Conservation (phyloP, 2,113 vertebrate genomes). For the Cranoglanis bouderius region DNA sequence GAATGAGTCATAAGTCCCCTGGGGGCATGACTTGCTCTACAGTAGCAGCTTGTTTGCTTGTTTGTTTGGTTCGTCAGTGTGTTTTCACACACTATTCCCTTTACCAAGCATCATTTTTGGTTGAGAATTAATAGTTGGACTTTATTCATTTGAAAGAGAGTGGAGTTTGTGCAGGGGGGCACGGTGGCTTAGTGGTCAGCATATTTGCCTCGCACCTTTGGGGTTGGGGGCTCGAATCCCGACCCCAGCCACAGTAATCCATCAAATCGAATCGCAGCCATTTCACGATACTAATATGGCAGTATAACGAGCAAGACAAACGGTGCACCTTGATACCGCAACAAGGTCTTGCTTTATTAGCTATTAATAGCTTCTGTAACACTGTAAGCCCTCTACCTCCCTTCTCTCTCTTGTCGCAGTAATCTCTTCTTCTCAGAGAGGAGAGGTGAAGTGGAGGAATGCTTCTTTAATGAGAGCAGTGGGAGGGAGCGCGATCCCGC, state of each 20-base stretch:
- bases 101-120: neutral
- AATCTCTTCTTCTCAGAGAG: neutral
- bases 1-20: neutral
- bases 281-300: neutral
- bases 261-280: neutral
- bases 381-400: neutral
- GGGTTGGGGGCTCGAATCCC: too few relatives aligned
- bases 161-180: neutral
- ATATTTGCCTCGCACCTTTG: too few relatives aligned
- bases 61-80: neutral
- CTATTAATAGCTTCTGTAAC: slow-evolving; percentile 1
- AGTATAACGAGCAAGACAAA: neutral
- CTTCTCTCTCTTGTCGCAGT: neutral
- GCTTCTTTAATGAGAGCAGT: slow-evolving; percentile 29
- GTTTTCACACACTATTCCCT: neutral
- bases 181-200: too few relatives aligned
- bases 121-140: neutral
- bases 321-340: neutral
- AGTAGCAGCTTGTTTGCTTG: neutral
- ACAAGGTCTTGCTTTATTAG: neutral
- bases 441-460: slow-evolving; percentile 8
- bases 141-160: neutral
- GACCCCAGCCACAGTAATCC: too few relatives aligned
- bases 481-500: neutral
- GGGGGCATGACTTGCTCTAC: neutral